Percentiles rank a stretch among this genome's conserved stretches.
Evolutionary conservation across 2,888 invertebrate genomes (phyloP).

Genomic region (Mythimna lalbum): DNA sequence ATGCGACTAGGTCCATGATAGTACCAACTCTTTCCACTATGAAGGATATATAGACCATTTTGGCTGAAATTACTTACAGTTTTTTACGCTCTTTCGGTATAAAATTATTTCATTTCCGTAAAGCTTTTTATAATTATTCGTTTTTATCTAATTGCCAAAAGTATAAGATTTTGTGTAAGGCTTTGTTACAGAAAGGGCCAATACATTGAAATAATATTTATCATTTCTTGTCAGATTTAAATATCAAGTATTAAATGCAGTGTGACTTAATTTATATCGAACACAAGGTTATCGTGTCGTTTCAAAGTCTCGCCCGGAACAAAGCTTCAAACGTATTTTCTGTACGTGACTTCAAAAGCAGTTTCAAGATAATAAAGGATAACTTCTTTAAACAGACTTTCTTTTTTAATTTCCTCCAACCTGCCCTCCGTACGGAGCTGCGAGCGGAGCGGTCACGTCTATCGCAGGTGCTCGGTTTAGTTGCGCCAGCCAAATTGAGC

Average conservation of each 20-base stretch:
- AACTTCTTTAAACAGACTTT: slow-evolving; percentile 67
- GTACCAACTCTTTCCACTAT: too few relatives aligned
- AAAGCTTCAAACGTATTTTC: slow-evolving; percentile 56
- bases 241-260: neutral
- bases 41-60: too few relatives aligned
- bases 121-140: too few relatives aligned
- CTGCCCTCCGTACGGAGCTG: slow-evolving; percentile 65
- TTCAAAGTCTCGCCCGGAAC: slow-evolving; percentile 5
- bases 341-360: slow-evolving; percentile 70
- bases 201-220: too few relatives aligned
- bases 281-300: neutral
- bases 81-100: too few relatives aligned
- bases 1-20: too few relatives aligned
- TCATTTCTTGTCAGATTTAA: neutral
- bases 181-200: too few relatives aligned
- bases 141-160: too few relatives aligned
- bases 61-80: too few relatives aligned
- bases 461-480: slow-evolving; percentile 76
- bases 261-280: neutral
- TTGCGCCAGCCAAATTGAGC: slow-evolving; percentile 74
- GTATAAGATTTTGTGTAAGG: too few relatives aligned
- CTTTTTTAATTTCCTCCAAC: slow-evolving; percentile 72
- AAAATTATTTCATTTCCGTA: too few relatives aligned
- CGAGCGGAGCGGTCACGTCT: slow-evolving; percentile 72
- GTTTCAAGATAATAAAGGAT: slow-evolving; percentile 69